Base-by-base conservation (phyloP, 1,140 invertebrate genomes). In the Nylanderia fulva region DNA sequence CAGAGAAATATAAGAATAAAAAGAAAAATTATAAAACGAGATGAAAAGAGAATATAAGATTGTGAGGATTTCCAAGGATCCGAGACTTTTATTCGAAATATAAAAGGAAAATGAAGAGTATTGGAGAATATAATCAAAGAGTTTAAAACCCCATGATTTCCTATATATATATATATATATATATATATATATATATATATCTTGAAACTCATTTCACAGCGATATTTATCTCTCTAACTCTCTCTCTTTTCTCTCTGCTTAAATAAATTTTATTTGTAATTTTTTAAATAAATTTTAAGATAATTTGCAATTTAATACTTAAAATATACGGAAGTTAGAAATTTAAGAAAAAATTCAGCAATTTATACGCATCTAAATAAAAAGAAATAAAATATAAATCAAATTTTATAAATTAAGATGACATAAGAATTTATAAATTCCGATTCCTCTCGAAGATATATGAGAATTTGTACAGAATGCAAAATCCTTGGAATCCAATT, bases 161-260 rank as follows among this genome's bases (percentile, higher is more conserved):
- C 0, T 72, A 58, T 48, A 24, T 58, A 21, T 21, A 21, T 58
- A 21, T n/a, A n/a, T n/a, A n/a, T n/a, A n/a, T n/a, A n/a, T 24
- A 21, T 24, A 54, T 9, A 66, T 15, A 69, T n/a, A n/a, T n/a
- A n/a, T n/a, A n/a, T n/a, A n/a, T n/a, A n/a, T n/a, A 80, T 71
- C 33, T 36, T 18, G 9, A 11, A 79, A 48, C 4, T 48, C 13
- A 52, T 48, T 33, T 18, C 45, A 48, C 15, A 52, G 29, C 64
- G 18, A 66, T 5, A 77, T 36, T 15, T 66, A 13, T 64, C 18
- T 79, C 1, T 39, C 29, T n/a, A n/a, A n/a, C n/a, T n/a, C n/a
- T n/a, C n/a, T n/a, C n/a, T n/a, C n/a, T n/a, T n/a, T n/a, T 66
- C 21, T 64, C 18, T 79, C 1, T 39, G 75, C 54, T 79, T 80